A percentile compares a stretch with the other conserved stretches of the same genome.
phyloP scores from a whole-genome alignment of 1,140 invertebrate species.

The Agraylea sexmaculata region DNA sequence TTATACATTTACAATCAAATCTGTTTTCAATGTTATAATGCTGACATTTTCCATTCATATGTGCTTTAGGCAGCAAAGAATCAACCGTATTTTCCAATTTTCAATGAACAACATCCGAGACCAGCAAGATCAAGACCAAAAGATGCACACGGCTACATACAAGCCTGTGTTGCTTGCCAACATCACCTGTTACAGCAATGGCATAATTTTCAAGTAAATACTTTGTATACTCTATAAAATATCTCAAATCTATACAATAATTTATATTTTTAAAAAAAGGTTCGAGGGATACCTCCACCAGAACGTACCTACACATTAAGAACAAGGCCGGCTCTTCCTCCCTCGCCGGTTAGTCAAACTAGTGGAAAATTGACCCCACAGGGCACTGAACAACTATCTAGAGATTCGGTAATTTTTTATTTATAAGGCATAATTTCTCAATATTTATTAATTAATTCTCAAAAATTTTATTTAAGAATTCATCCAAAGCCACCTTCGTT shows the following conservation, averaged over 20 bases:
- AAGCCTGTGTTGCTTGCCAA: constrained; percentile 68
- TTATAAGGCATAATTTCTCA: neutral
- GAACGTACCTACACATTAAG: constrained; percentile 69
- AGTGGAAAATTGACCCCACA: constrained; percentile 19
- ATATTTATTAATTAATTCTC: neutral
- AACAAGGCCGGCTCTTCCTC: constrained; percentile 51
- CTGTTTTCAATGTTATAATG: too few species aligned
- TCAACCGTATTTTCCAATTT: constrained; percentile 71
- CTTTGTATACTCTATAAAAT: constrained; percentile 18
- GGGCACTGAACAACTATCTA: constrained; percentile 6
- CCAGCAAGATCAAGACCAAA: constrained; percentile 72
- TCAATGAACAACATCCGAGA: constrained; percentile 67
- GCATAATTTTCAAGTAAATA: constrained; percentile 55
- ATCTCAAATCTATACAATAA: neutral
- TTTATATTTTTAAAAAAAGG: constrained; percentile 28
- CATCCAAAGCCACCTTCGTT: constrained; percentile 54
- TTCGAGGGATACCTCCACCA: constrained; percentile 55
- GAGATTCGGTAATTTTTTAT: constrained; percentile 9
- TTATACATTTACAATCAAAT: too few species aligned
- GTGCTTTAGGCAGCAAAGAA: too few species aligned
- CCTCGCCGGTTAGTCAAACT: constrained; percentile 29
- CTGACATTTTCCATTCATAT: too few species aligned
- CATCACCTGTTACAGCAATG: constrained; percentile 73
- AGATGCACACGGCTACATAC: constrained; percentile 66
- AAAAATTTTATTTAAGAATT: constrained; percentile 11